A percentile compares a stretch with the other conserved stretches of the same genome.
These are phyloP conservation scores for Paratrypauchen microcephalus DNA, from an alignment of 2,797 vertebrate species.

Conservation along the genomic window DNA sequence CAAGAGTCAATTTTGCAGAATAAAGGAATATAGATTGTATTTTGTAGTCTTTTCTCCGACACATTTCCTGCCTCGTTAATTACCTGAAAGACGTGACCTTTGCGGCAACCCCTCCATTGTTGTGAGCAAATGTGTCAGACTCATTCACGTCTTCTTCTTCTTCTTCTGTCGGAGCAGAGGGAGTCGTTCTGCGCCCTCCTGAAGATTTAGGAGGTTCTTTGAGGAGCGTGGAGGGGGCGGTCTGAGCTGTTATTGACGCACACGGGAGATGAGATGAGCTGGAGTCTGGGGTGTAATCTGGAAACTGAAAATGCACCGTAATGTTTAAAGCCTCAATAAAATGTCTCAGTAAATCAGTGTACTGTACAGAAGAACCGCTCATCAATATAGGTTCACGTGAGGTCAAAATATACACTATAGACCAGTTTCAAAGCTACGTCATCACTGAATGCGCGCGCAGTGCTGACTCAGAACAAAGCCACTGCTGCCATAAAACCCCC, in stretches of 20 bases:
- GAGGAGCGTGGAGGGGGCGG: conserved; percentile 35
- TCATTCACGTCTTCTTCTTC: conserved; percentile 43
- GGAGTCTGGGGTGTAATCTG: conserved; percentile 42
- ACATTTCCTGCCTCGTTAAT: not conserved
- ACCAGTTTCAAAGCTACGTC: no score
- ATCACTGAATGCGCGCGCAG: no score
- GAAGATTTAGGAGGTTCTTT: conserved; percentile 63
- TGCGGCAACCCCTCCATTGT: conserved; percentile 11
- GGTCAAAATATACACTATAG: not conserved
- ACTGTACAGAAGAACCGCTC: conserved; percentile 24
- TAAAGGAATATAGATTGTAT: no score
- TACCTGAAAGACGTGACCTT: conserved; percentile 33
- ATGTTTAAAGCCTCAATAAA: conserved; percentile 42
- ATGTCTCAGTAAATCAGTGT: conserved; percentile 19
- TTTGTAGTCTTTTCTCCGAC: not conserved
- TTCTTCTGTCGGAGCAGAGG: conserved; percentile 32
- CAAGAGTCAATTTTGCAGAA: no score
- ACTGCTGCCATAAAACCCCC: no score
- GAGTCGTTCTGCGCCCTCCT: conserved; percentile 27
- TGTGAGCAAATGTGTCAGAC: conserved; percentile 28
- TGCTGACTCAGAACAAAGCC: no score
- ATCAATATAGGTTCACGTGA: not conserved
- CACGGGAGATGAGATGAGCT: conserved; percentile 17
- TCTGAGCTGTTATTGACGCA: conserved; percentile 53
- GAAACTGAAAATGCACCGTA: conserved; percentile 35